Base-by-base conservation (phyloP, 2,888 invertebrate genomes). In the Drosophila neotestacea region DNA sequence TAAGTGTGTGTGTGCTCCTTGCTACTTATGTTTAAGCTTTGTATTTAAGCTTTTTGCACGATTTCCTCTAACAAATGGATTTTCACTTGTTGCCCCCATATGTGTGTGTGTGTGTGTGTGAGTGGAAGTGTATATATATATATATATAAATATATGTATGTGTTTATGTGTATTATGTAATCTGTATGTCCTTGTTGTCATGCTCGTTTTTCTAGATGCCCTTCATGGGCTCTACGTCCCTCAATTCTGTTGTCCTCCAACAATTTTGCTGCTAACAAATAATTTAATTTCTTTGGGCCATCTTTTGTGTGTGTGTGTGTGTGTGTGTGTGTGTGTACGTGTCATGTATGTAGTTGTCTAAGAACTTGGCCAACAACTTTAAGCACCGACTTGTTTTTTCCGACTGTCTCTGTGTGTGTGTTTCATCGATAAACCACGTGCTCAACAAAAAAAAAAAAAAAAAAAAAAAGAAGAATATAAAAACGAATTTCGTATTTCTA, bases 21-120 rank as follows among this genome's bases (percentile, higher is more conserved):
- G 79, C 74, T 80, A 77, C 85, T 84, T 83, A 77, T 82, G 76
- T 80, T 89, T 83, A 88, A 88, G 82, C 88, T 88, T 85, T 77
- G 86, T 88, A 88, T 90, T 90, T 90, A 89, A 88, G 90, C 90
- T 90, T 88, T 84, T 84, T 84, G 83, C 83, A 87, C 83, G 88
- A 84, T 84, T 84, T 84, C 83, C 83, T 84, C 88, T 85, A 84
- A 84, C 83, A 84, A 84, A 84, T 84, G 83, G 83, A 84, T 84
- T 84, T 84, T 87, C 88, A 84, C 83, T 87, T 84, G 88, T 84
- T 84, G 83, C 83, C 83, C 77, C 64, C 85, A 79, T 54, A 56
- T 61, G 10, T 38, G 13, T 54, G 32, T 11, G 30, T 61, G 10
- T 38, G 13, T 54, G 32, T 11, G 30, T 22, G 9, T 46, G 7